phyloP scores from a whole-genome alignment of 2,113 vertebrate species.

The Tamias sibiricus region DNA sequence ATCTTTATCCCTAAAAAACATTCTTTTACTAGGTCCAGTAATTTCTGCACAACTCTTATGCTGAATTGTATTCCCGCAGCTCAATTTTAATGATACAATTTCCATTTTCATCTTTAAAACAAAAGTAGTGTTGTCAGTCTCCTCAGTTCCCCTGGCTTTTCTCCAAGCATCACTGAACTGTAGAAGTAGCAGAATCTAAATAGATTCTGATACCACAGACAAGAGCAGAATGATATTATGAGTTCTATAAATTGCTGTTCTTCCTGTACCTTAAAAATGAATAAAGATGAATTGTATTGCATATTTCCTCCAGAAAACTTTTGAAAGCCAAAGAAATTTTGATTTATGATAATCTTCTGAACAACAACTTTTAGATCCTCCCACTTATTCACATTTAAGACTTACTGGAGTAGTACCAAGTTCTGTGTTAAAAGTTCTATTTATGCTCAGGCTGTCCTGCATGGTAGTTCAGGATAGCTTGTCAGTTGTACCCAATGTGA shows the following conservation, averaged over 20 bases:
- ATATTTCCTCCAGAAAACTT: conserved; percentile 44
- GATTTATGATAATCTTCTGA: conserved; percentile 63
- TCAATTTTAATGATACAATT: conserved; percentile 52
- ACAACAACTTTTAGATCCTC: conserved; percentile 58
- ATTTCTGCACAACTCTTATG: not conserved
- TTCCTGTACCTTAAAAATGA: conserved; percentile 43
- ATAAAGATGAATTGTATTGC: conserved; percentile 62
- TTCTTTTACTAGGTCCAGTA: not conserved
- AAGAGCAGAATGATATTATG: conserved; percentile 51
- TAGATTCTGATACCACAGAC: not conserved
- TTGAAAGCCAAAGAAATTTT: conserved; percentile 63
- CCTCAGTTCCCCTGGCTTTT: conserved; percentile 6
- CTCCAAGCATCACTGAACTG: conserved; percentile 32
- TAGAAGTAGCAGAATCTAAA: conserved; percentile 35
- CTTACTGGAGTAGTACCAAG: conserved; percentile 41
- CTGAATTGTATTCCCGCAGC: not conserved
- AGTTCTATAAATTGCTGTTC: conserved; percentile 10
- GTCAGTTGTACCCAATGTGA: not conserved
- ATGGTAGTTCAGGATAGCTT: not conserved
- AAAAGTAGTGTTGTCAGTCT: conserved; percentile 50
- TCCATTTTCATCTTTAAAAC: conserved; percentile 59
- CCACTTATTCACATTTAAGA: conserved; percentile 55
- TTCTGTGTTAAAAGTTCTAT: conserved; percentile 60
- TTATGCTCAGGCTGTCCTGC: not conserved
- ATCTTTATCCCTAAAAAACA: conserved; percentile 3